Evolutionary conservation across 2,888 invertebrate genomes (phyloP).

Genomic region (Dascillus cervinus): DNA sequence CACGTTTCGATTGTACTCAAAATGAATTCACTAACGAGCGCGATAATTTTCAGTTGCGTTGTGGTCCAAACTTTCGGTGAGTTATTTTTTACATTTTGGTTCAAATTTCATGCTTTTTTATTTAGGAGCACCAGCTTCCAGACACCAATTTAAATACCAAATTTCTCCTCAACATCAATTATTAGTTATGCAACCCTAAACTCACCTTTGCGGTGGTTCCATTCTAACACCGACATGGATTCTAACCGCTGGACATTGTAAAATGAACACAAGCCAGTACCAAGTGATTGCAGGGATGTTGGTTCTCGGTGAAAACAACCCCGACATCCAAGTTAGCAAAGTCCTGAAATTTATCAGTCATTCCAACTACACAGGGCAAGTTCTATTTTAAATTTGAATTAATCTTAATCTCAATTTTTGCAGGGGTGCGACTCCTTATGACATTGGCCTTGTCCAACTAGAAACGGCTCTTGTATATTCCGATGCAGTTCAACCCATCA

Average conservation of each 20-base stretch:
- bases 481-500: slow-evolving; percentile 31
- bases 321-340: slow-evolving; percentile 8
- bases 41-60: too few species aligned
- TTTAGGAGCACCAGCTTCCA: slow-evolving; percentile 22
- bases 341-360: too few species aligned
- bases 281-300: slow-evolving; percentile 13
- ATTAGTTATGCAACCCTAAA: too few species aligned
- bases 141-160: slow-evolving; percentile 34
- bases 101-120: too few species aligned
- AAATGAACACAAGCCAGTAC: slow-evolving; percentile 25
- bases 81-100: too few species aligned
- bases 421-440: slow-evolving; percentile 32
- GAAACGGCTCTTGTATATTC: slow-evolving; percentile 27
- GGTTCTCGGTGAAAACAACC: slow-evolving; percentile 3
- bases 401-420: background rate
- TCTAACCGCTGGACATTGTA: slow-evolving; percentile 37
- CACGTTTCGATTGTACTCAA: too few species aligned
- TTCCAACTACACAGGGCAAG: too few species aligned
- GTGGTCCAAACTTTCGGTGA: too few species aligned
- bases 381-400: too few species aligned
- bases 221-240: slow-evolving; percentile 29
- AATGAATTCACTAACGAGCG: too few species aligned
- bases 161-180: slow-evolving; percentile 34
- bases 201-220: slow-evolving; percentile 39
- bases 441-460: slow-evolving; percentile 45